Conservation (phyloP, 2,888 invertebrate species). For the Dryococelus australis region DNA sequence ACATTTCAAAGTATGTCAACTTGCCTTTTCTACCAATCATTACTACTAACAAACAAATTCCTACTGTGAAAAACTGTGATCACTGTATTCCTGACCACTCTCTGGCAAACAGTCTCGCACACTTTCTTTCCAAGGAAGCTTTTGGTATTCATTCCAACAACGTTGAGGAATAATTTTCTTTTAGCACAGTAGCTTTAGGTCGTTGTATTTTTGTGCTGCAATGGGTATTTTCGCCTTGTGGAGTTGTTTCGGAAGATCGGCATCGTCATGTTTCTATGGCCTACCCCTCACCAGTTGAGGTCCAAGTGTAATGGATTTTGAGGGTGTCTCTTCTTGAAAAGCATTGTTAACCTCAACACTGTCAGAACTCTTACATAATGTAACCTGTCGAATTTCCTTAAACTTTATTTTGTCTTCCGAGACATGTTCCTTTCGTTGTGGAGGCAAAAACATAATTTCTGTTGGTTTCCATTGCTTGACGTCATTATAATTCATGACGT, state of each 20-base stretch:
- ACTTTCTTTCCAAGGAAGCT: neutral
- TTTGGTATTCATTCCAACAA: conserved; percentile 4
- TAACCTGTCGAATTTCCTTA: neutral
- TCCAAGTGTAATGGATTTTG: neutral
- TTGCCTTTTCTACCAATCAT: neutral
- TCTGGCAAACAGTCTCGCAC: neutral
- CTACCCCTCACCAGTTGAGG: neutral
- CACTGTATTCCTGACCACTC: neutral
- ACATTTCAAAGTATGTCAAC: neutral
- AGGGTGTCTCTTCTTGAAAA: neutral
- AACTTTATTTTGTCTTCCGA: neutral
- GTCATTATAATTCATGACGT: neutral
- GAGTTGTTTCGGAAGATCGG: neutral
- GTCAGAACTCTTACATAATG: neutral
- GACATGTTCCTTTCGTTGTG: neutral
- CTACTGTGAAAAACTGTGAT: neutral
- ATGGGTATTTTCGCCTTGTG: neutral
- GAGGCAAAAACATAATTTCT: neutral
- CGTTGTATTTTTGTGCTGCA: neutral
- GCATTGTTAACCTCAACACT: neutral
- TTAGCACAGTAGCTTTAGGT: neutral
- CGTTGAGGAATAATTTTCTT: conserved; percentile 6
- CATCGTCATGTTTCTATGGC: neutral
- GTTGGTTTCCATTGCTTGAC: conserved; percentile 12
- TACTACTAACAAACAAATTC: neutral